Conservation (phyloP, 2,113 vertebrate species). For the Paracanthobrama guichenoti region DNA sequence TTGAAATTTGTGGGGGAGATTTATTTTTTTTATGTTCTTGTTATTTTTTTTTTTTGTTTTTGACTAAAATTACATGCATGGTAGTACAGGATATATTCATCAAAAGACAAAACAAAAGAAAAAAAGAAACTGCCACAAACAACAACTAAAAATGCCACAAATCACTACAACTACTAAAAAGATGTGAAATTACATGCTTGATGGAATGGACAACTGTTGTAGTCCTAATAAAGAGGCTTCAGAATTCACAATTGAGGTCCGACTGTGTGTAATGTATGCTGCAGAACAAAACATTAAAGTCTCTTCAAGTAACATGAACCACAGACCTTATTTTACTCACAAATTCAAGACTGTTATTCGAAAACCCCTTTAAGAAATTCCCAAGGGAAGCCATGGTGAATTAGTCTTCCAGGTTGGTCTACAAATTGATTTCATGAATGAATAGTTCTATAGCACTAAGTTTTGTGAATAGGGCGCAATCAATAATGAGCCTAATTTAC, state of each 20-base stretch:
- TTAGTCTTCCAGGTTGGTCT: slow-evolving; percentile 9
- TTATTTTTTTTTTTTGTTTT: neutral
- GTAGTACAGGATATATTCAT: neutral
- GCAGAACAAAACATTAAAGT: neutral
- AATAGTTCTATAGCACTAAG: neutral
- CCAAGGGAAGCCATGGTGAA: slow-evolving; percentile 17
- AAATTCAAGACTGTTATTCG: neutral
- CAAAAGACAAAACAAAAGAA: neutral
- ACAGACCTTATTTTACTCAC: slow-evolving; percentile 11
- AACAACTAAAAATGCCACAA: neutral
- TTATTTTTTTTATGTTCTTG: too few relatives aligned
- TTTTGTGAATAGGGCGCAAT: neutral
- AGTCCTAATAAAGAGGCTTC: neutral
- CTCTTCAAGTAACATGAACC: neutral
- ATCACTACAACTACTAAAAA: neutral
- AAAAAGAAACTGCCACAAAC: too few relatives aligned
- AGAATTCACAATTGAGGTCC: neutral
- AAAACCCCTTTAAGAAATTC: neutral
- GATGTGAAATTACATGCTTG: neutral
- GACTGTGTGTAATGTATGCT: neutral
- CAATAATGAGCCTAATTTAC: slow-evolving; percentile 14
- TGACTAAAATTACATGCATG: neutral
- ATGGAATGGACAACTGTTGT: neutral
- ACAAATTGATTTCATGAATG: slow-evolving; percentile 30
- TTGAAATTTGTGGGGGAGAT: neutral